These are phyloP conservation scores for Stenichneumon culpator DNA, from an alignment of 2,888 invertebrate species.

Conservation along the genomic window DNA sequence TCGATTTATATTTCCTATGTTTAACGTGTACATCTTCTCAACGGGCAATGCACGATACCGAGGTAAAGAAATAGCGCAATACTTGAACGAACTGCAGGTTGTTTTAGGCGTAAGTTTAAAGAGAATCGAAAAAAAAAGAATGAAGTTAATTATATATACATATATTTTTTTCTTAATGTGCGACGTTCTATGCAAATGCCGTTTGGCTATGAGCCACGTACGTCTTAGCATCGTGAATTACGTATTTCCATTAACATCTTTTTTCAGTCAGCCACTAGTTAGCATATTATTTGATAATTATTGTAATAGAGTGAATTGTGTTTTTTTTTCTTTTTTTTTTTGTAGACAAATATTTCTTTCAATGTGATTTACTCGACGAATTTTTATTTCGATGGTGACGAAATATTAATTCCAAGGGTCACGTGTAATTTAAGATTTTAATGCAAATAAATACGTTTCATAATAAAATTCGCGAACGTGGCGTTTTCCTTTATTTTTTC, in stretches of 20 bases:
- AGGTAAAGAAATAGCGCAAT: conserved; percentile 25
- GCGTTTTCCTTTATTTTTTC: neutral
- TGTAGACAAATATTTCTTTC: conserved; percentile 22
- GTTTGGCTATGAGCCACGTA: conserved; percentile 15
- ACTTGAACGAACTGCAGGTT: conserved; percentile 62
- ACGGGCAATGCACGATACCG: conserved; percentile 55
- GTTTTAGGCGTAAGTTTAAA: conserved; percentile 52
- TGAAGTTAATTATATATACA: conserved; percentile 23
- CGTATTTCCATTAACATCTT: conserved; percentile 30
- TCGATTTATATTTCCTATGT: conserved; percentile 20
- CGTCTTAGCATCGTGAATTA: conserved; percentile 30
- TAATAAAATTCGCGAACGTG: conserved; percentile 66
- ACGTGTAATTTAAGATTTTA: conserved; percentile 76
- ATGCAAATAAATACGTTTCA: conserved; percentile 77
- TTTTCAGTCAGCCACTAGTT: conserved; percentile 41
- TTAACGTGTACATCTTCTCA: conserved; percentile 1
- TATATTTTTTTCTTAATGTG: conserved; percentile 32
- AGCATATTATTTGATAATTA: conserved; percentile 28
- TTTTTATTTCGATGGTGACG: conserved; percentile 36
- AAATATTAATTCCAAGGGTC: conserved; percentile 62
- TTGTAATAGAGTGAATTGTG: conserved; percentile 14
- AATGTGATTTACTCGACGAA: conserved; percentile 29
- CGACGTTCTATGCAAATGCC: conserved; percentile 23
- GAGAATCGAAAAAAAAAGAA: neutral
- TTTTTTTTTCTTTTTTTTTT: conserved; percentile 31